A percentile compares a stretch with the other conserved stretches of the same genome.
These are phyloP conservation scores for Strigops habroptila DNA, from an alignment of 2,113 vertebrate genomes.

Conservation along the genomic window DNA sequence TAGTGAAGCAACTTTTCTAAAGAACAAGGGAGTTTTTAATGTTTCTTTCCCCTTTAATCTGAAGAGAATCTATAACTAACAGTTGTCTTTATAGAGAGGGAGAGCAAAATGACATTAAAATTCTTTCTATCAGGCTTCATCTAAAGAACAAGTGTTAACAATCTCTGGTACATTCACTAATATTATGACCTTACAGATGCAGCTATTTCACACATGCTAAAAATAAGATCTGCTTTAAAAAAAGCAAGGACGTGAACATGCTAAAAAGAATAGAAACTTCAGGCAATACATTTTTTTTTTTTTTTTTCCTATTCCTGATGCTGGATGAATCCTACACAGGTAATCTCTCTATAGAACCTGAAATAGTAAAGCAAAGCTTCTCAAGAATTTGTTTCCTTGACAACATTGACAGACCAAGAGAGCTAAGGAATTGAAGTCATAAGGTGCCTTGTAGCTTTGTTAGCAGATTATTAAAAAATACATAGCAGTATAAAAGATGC, in stretches of 20 bases:
- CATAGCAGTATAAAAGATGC: not conserved
- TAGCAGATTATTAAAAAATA: not conserved
- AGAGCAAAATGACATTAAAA: not conserved
- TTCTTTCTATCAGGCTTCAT: not conserved
- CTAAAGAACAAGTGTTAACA: not conserved
- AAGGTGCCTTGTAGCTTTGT: constrained; percentile 1
- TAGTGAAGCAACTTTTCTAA: not conserved
- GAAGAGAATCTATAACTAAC: not conserved
- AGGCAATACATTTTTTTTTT: not conserved
- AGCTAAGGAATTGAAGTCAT: not conserved
- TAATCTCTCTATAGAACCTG: constrained; percentile 34
- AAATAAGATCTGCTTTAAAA: constrained; percentile 26
- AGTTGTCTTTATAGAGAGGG: not conserved
- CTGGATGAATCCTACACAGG: constrained; percentile 23
- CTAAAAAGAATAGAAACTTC: constrained; percentile 11
- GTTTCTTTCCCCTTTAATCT: not conserved
- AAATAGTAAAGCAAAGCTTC: constrained; percentile 56
- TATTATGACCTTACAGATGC: not conserved
- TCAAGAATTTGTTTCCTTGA: constrained; percentile 74
- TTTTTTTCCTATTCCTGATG: not conserved
- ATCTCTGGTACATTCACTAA: not conserved
- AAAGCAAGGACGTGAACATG: not conserved
- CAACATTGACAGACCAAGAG: constrained; percentile 50
- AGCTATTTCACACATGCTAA: not conserved
- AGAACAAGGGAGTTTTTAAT: not conserved